phyloP scores from a whole-genome alignment of 2,888 invertebrate genomes.

The Rhogogaster chlorosoma region DNA sequence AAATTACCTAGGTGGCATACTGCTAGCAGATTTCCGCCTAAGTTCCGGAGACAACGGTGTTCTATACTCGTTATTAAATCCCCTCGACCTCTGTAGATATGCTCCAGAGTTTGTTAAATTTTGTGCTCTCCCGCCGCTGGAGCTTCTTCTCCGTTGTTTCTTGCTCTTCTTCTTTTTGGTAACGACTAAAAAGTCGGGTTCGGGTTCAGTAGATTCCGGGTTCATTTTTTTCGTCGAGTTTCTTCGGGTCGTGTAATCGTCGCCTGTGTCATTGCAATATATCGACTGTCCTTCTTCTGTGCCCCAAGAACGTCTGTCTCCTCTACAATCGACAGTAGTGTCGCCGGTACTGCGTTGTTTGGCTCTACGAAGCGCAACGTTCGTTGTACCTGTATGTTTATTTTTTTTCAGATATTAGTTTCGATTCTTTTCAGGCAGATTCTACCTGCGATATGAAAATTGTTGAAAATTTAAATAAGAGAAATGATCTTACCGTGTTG shows the following conservation, averaged over 20 bases:
- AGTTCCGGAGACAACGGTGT: slow-evolving; percentile 74
- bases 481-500: slow-evolving; percentile 69
- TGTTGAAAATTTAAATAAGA: not conserved
- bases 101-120: slow-evolving; percentile 72
- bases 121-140: slow-evolving; percentile 74
- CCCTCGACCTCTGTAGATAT: slow-evolving; percentile 72
- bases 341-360: slow-evolving; percentile 75
- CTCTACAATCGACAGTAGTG: slow-evolving; percentile 72
- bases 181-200: slow-evolving; percentile 89
- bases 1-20: slow-evolving; percentile 83
- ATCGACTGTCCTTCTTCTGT: slow-evolving; percentile 82
- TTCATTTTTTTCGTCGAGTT: slow-evolving; percentile 68
- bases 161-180: slow-evolving; percentile 88
- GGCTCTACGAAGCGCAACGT: slow-evolving; percentile 70
- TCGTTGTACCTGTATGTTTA: slow-evolving; percentile 64
- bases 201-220: slow-evolving; percentile 67
- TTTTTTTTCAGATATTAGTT: slow-evolving; percentile 34
- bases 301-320: slow-evolving; percentile 84
- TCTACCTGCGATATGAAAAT: too few relatives aligned
- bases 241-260: slow-evolving; percentile 70
- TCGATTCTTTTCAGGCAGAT: not conserved
- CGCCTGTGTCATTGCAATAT: slow-evolving; percentile 76
- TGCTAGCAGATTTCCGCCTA: slow-evolving; percentile 86
- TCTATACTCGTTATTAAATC: slow-evolving; percentile 72
- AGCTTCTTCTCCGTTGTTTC: slow-evolving; percentile 81